phyloP scores from a whole-genome alignment of 2,888 invertebrate genomes.

The Myathropa florea region DNA sequence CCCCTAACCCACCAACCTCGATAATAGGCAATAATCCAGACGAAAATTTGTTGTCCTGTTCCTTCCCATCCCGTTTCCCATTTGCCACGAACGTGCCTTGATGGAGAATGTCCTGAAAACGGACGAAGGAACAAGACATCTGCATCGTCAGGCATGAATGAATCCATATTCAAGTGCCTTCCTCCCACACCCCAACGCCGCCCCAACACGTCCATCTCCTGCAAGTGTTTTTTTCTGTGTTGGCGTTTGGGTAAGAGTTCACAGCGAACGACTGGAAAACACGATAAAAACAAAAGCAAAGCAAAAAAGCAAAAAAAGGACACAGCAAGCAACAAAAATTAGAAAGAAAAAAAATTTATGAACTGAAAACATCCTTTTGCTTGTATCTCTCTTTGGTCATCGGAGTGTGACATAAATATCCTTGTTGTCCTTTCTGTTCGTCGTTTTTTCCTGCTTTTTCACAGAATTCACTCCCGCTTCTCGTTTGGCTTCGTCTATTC shows the following conservation, averaged over 20 bases:
- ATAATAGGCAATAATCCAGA: conserved; percentile 39
- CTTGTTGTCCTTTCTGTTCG: conserved; percentile 12
- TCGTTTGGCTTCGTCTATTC: neutral
- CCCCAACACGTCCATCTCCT: neutral
- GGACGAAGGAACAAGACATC: conserved; percentile 31
- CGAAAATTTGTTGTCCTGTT: too few species aligned
- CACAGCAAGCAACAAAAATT: conserved; percentile 21
- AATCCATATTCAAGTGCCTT: conserved; percentile 31
- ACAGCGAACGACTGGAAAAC: neutral
- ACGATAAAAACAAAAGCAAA: conserved; percentile 21
- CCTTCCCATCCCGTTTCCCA: too few species aligned
- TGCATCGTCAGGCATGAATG: conserved; percentile 33
- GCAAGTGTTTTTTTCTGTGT: neutral
- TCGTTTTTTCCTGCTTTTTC: neutral
- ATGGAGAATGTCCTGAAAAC: conserved; percentile 15
- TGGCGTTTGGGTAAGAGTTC: neutral
- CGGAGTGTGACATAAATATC: conserved; percentile 19
- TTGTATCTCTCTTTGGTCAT: neutral
- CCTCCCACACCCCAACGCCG: too few species aligned
- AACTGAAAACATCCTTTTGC: conserved; percentile 53
- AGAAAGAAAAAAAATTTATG: conserved; percentile 41
- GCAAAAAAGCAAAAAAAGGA: conserved; percentile 19
- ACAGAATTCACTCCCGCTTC: too few species aligned
- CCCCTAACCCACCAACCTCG: neutral
- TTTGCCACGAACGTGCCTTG: neutral